phyloP scores from a whole-genome alignment of 1,140 invertebrate species.

The Alviniconcha marisindica region DNA sequence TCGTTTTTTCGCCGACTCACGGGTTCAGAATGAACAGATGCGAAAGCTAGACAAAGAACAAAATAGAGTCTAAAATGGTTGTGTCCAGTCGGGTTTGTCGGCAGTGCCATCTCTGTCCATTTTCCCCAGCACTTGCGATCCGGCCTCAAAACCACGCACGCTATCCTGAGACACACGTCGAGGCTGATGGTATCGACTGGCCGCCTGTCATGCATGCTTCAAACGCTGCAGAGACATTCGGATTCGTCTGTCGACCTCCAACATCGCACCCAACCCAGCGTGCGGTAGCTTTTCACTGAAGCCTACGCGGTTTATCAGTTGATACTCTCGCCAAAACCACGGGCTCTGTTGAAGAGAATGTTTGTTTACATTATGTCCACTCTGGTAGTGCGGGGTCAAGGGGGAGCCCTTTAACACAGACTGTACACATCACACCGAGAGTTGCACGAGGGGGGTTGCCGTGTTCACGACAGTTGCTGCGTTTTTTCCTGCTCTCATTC shows the following conservation, averaged over 20 bases:
- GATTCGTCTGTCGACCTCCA: not conserved
- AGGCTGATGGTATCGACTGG: not conserved
- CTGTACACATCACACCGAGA: no score
- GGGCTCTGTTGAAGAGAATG: not conserved
- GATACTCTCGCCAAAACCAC: not conserved
- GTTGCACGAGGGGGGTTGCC: no score
- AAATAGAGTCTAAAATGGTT: no score
- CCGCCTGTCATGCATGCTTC: not conserved
- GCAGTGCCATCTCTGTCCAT: no score
- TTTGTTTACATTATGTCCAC: not conserved
- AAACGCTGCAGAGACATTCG: constrained; percentile 11
- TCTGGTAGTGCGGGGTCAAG: not conserved
- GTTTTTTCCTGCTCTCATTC: no score
- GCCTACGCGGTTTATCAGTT: not conserved
- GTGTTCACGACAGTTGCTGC: no score
- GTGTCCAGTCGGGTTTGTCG: no score
- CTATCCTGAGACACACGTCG: not conserved
- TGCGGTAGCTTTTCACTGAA: not conserved
- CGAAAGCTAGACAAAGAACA: not conserved
- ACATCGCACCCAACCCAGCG: not conserved
- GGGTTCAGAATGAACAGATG: not conserved
- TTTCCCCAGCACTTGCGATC: not conserved
- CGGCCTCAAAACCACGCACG: not conserved
- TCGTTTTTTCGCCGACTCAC: not conserved
- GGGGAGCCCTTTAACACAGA: constrained; percentile 16